phyloP scores from a whole-genome alignment of 2,888 invertebrate genomes.

The Augiades crinisus region DNA sequence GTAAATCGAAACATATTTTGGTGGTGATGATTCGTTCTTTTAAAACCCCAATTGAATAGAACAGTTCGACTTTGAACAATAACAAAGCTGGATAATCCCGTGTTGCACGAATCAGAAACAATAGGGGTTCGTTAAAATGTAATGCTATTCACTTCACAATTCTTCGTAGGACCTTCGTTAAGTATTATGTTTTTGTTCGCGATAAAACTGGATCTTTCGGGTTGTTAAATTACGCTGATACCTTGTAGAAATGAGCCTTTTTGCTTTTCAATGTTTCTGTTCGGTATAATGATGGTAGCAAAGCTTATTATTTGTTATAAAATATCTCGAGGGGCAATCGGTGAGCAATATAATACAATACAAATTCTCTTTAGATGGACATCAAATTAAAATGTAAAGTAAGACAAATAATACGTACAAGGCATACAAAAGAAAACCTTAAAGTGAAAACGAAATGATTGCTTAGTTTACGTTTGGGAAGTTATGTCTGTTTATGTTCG shows the following conservation, averaged over 20 bases:
- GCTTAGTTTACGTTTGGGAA: background rate
- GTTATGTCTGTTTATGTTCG: slow-evolving; percentile 4
- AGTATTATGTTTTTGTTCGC: background rate
- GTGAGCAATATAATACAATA: too few species aligned
- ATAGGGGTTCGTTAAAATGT: slow-evolving; percentile 16
- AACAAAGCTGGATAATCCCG: slow-evolving; percentile 11
- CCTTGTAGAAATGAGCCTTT: background rate
- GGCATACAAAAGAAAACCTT: too few species aligned
- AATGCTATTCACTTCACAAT: slow-evolving; percentile 10
- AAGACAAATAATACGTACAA: too few species aligned
- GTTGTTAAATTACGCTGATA: background rate
- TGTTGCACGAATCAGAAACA: slow-evolving; percentile 13
- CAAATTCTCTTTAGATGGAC: too few species aligned
- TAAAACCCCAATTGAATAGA: background rate
- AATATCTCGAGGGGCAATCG: too few species aligned
- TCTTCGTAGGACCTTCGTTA: slow-evolving; percentile 5
- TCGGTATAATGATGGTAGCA: too few species aligned
- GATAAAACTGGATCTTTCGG: background rate
- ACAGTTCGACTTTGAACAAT: slow-evolving; percentile 2
- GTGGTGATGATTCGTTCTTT: background rate
- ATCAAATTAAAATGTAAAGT: too few species aligned
- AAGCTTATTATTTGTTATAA: too few species aligned
- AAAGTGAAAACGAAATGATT: background rate
- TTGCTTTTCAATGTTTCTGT: too few species aligned
- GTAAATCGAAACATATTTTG: background rate